Base-by-base conservation (phyloP, 1,140 invertebrate species). In the Trichogramma pretiosum region DNA sequence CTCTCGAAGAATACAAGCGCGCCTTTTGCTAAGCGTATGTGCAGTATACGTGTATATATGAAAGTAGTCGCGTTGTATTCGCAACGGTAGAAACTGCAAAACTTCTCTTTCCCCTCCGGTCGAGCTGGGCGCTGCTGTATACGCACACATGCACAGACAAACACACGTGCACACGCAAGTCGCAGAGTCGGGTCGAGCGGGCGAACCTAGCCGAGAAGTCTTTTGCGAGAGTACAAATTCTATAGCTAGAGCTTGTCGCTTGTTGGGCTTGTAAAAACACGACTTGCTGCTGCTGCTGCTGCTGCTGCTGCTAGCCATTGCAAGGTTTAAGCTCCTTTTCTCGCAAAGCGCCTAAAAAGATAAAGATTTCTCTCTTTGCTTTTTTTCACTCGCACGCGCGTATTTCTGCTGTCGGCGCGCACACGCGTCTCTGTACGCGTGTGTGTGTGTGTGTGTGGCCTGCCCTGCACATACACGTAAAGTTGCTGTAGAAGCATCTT, bases 281-380 rank as follows among this genome's bases (percentile, higher is more conserved):
- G 39, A 43, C 32, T 19, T 33, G 23, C 47, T 23, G 40, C 43
- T 34, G n/a, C n/a, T n/a, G n/a, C n/a, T n/a, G n/a, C n/a, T n/a
- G n/a, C n/a, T n/a, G n/a, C n/a, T n/a, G n/a, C n/a, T n/a, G n/a
- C n/a, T n/a, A n/a, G n/a, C n/a, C n/a, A n/a, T n/a, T n/a, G n/a
- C n/a, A n/a, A 43, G 39, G 39, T 23, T 43, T 43, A 48, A 48
- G 40, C 47, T 48, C 7, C 47, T 48, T 48, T 48, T 38, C 47
- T 48, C n/a, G n/a, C n/a, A 37, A 43, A 36, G n/a, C 47, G 14
- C 22, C 39, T 48, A 18, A 48, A 43, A 48, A 48, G 47, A 48
- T 48, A 48, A 43, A 43, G 40, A 48, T 48, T 48, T 37, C 39
- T 13, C 9, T 11, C 3, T 10, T 32, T 2, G 9, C 36, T 38